phyloP scores from a whole-genome alignment of 1,140 invertebrate genomes.

The Drosophila pandora region DNA sequence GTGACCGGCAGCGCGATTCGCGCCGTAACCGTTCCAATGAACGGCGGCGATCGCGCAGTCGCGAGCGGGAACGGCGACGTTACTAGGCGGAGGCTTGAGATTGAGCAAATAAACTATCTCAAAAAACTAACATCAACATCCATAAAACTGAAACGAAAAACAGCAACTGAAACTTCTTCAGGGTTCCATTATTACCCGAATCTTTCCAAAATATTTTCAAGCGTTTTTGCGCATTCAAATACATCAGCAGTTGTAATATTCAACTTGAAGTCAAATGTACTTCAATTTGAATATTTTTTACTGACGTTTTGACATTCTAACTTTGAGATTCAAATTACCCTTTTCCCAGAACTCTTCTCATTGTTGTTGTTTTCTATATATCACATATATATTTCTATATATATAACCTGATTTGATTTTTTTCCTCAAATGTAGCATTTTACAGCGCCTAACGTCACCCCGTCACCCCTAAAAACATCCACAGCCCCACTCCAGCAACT shows the following conservation, averaged over 20 bases:
- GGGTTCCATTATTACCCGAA: conserved; percentile 15
- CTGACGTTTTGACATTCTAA: conserved; percentile 34
- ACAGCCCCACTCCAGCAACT: conserved; percentile 29
- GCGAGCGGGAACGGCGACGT: conserved; percentile 76
- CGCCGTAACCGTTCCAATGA: conserved; percentile 76
- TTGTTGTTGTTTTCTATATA: conserved; percentile 53
- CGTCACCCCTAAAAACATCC: conserved; percentile 37
- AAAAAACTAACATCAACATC: conserved; percentile 37
- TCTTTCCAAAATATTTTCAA: conserved; percentile 24
- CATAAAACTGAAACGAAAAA: conserved; percentile 27
- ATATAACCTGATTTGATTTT: conserved; percentile 80
- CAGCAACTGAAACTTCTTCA: conserved; percentile 43
- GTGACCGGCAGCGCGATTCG: conserved; percentile 63
- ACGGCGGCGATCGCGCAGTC: conserved; percentile 74
- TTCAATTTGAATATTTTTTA: conserved; percentile 66
- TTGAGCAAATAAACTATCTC: conserved; percentile 59
- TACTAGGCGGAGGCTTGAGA: conserved; percentile 69
- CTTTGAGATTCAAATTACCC: conserved; percentile 41
- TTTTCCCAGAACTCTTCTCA: conserved; percentile 34
- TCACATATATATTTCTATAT: conserved; percentile 62
- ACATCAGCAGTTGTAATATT: conserved; percentile 41
- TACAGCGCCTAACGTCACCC: conserved; percentile 65
- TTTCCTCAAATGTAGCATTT: conserved; percentile 80
- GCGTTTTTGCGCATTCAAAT: conserved; percentile 30
- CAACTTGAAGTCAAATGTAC: conserved; percentile 59